Percentiles rank a stretch among this genome's conserved stretches.
Evolutionary conservation across 2,888 invertebrate species (phyloP).

Genomic region (Andrena flavipes): DNA sequence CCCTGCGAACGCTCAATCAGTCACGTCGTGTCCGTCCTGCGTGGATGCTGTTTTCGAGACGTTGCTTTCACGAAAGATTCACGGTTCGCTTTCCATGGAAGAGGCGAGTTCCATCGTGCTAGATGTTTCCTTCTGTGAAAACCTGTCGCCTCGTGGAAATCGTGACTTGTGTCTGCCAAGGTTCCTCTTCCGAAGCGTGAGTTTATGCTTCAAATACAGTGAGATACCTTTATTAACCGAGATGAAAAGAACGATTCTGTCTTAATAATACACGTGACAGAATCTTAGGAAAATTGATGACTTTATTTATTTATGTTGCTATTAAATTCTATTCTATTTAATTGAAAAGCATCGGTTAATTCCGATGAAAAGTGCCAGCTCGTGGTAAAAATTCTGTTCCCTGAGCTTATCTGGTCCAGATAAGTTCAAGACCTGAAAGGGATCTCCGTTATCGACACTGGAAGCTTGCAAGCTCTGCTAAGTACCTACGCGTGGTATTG

Average conservation of each 20-base stretch:
- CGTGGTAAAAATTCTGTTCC: background rate
- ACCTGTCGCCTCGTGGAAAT: slow-evolving; percentile 30
- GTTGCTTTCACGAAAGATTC: slow-evolving; percentile 33
- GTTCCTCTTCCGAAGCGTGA: slow-evolving; percentile 6
- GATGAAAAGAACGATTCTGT: background rate
- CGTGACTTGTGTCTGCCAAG: slow-evolving; percentile 10
- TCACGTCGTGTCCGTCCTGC: background rate
- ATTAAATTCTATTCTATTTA: background rate
- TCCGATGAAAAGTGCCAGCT: background rate
- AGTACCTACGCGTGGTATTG: slow-evolving; percentile 44
- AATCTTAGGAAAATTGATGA: background rate
- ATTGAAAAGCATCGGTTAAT: background rate
- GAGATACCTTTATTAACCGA: background rate
- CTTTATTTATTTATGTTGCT: too few species aligned
- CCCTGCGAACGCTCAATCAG: slow-evolving; percentile 38
- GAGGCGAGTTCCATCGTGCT: slow-evolving; percentile 15
- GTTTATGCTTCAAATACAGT: background rate
- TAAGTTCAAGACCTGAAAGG: slow-evolving; percentile 46
- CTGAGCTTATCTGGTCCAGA: slow-evolving; percentile 57
- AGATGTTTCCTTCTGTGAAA: slow-evolving; percentile 49
- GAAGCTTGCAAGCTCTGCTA: slow-evolving; percentile 40
- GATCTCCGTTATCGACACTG: slow-evolving; percentile 61
- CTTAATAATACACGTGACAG: background rate
- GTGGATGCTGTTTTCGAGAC: slow-evolving; percentile 2
- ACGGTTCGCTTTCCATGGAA: slow-evolving; percentile 30